A percentile compares a stretch with the other conserved stretches of the same genome.
phyloP scores from a whole-genome alignment of 2,888 invertebrate genomes.

The Chydorus sphaericus region DNA sequence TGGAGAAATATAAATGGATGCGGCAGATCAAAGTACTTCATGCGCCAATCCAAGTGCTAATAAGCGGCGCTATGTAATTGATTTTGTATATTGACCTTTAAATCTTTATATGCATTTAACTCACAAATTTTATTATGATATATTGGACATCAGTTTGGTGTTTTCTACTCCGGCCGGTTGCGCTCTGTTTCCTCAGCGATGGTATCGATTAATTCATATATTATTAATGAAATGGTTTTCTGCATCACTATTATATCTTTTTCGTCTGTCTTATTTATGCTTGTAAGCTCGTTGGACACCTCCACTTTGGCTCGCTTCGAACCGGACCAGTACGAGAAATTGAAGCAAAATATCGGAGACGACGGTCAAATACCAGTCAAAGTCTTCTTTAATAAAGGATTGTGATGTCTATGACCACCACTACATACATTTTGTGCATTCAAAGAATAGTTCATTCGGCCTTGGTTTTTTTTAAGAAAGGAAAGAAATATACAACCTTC shows the following conservation, averaged over 20 bases:
- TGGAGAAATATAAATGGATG: conserved; percentile 62
- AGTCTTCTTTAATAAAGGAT: conserved; percentile 79
- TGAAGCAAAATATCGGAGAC: conserved; percentile 43
- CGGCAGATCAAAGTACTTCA: conserved; percentile 55
- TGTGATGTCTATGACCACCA: too few species aligned
- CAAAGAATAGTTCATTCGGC: too few species aligned
- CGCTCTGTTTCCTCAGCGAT: conserved; percentile 69
- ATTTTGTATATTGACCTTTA: conserved; percentile 50
- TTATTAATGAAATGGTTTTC: too few species aligned
- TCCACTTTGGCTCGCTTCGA: conserved; percentile 57
- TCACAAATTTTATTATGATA: background rate
- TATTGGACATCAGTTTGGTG: conserved; percentile 42
- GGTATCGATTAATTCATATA: conserved; percentile 41
- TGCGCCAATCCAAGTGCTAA: conserved; percentile 63
- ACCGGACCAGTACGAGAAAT: conserved; percentile 52
- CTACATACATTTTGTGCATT: too few species aligned
- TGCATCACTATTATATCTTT: background rate
- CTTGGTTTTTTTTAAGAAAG: too few species aligned
- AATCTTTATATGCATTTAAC: background rate
- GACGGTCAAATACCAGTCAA: conserved; percentile 48
- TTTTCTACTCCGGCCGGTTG: conserved; percentile 81
- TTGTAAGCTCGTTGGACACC: conserved; percentile 49
- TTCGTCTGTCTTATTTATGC: background rate
- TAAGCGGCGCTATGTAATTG: conserved; percentile 76
- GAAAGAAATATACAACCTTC: too few species aligned